These are phyloP conservation scores for Acanthochromis polyacanthus DNA, from an alignment of 2,113 vertebrate species.

Conservation along the genomic window DNA sequence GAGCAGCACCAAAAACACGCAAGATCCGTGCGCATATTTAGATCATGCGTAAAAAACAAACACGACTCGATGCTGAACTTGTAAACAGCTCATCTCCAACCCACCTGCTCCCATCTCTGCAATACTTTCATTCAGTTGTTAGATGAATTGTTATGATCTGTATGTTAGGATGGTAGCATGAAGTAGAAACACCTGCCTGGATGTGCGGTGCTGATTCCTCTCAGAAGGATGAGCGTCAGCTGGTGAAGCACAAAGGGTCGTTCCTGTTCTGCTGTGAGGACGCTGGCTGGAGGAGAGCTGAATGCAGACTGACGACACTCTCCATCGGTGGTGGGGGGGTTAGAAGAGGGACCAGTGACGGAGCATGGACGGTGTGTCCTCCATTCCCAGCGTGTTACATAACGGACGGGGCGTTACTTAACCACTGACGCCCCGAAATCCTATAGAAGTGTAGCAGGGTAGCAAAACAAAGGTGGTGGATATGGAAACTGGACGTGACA, in stretches of 20 bases:
- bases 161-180: not conserved
- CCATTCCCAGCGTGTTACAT: conserved; percentile 79
- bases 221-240: conserved; percentile 44
- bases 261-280: conserved; percentile 49
- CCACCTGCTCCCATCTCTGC: conserved; percentile 19
- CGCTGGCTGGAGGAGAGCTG: conserved; percentile 53
- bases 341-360: conserved; percentile 47
- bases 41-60: not conserved
- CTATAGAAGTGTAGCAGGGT: not conserved
- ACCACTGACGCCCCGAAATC: conserved; percentile 29
- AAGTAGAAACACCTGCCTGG: conserved; percentile 54
- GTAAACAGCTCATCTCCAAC: conserved; percentile 44
- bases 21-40: not conserved
- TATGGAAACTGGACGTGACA: not conserved
- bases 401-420: conserved; percentile 71
- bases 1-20: not conserved
- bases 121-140: not conserved
- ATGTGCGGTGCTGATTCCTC: conserved; percentile 26
- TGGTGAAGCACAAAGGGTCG: conserved; percentile 69
- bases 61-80: conserved; percentile 34
- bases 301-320: conserved; percentile 55
- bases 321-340: conserved; percentile 53
- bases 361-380: conserved; percentile 59
- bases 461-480: not conserved
- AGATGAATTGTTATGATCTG: not conserved